Evolutionary conservation across 2,113 vertebrate species (phyloP), one percentile per base, ranked within the genome.

Genomic region (Sinocyclocheilus grahami): DNA sequence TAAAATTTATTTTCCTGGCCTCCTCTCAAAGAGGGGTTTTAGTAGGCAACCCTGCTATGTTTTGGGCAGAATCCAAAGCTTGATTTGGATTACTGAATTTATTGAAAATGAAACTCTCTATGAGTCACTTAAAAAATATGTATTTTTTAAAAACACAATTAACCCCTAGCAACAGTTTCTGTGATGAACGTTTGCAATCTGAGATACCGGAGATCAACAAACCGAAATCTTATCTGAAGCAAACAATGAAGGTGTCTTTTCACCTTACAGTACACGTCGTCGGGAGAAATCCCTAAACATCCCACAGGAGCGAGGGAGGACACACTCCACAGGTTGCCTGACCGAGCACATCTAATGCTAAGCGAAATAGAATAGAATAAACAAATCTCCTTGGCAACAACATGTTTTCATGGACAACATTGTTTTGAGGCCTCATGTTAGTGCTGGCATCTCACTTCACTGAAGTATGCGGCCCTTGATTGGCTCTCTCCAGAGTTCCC

Each of bases 371-470:
- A 74, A 65, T 65, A 78, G 39, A 80, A 72, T 80, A 86, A 86
- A 88, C 78, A 86, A 85, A 80, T 60, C 53, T 63, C 87, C 76
- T 78, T 88, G 78, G 86, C 39, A 90, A 89, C 87, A 75, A 48
- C 27, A 20, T 82, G 42, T 82, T 82, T 82, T 82, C 39, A 27
- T 48, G 14, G 79, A 82, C n/a, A n/a, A n/a, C n/a, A n/a, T n/a
- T n/a, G n/a, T 87, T 85, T 85, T 80, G 82, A 80, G 87, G 55
- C 48, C 78, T 65, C 27, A n/a, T 82, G 71, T 85, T 85, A 82
- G 67, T 82, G 63, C 78, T 88, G 87, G 87, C 85, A 88, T 82
- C 67, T 85, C n/a, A 30, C 72, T 84, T 85, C 62, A 85, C 46
- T 79, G 69, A 88, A 88, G 60, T 74, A 87, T 86, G 75, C 22